Percentiles rank a stretch among this genome's conserved stretches.
These are phyloP conservation scores for Erythrocercus mccallii DNA, from an alignment of 2,113 vertebrate genomes.

Conservation along the genomic window DNA sequence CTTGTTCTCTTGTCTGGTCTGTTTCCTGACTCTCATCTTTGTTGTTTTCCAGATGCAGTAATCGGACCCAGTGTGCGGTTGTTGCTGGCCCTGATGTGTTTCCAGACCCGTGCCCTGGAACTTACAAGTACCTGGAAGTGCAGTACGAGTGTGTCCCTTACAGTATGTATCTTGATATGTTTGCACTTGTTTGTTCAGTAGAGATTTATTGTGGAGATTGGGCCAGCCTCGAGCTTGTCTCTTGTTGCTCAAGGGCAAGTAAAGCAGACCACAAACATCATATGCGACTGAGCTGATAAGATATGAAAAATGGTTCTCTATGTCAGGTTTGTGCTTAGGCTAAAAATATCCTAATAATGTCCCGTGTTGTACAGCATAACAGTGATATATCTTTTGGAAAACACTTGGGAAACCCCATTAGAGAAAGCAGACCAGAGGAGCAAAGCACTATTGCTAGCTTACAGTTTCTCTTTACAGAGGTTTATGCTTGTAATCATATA, in stretches of 20 bases:
- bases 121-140: conserved; percentile 95
- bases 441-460: not conserved
- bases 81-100: conserved; percentile 94
- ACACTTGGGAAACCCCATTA: not conserved
- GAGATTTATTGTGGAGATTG: not conserved
- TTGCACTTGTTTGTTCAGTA: not conserved
- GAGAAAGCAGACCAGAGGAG: not conserved
- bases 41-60: conserved; percentile 88
- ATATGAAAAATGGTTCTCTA: not conserved
- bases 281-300: not conserved
- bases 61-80: conserved; percentile 93
- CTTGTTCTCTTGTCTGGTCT: not conserved
- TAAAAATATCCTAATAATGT: not conserved
- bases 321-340: not conserved
- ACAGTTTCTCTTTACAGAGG: not conserved
- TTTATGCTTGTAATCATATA: not conserved
- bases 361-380: not conserved
- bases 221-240: not conserved
- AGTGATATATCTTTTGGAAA: not conserved
- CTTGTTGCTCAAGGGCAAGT: not conserved
- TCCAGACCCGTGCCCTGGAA: conserved; percentile 93
- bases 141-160: conserved; percentile 97
- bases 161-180: conserved; percentile 82
- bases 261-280: not conserved
- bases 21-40: not conserved